Evolutionary conservation across 2,113 vertebrate species (phyloP).

Genomic region (Rallus limicola): DNA sequence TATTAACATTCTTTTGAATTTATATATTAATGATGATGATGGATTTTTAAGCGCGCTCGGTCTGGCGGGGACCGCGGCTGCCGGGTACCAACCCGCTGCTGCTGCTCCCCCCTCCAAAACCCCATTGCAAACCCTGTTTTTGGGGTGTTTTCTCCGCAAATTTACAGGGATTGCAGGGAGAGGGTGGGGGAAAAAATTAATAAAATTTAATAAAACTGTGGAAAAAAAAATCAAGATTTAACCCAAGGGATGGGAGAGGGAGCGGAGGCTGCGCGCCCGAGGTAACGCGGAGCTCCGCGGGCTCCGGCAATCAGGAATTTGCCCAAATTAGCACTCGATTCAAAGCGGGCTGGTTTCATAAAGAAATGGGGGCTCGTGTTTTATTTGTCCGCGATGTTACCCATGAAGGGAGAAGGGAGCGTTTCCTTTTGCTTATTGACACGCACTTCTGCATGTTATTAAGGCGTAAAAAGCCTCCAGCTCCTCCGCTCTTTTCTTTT

Average conservation of each 20-base stretch:
- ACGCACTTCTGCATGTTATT: background rate
- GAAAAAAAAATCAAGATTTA: fast-evolving
- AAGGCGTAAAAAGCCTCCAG: background rate
- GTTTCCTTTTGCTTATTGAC: conserved; percentile 3
- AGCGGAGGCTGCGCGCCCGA: background rate
- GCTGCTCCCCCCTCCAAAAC: fast-evolving
- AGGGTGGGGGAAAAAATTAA: fast-evolving
- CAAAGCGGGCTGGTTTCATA: background rate
- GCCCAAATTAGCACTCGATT: background rate
- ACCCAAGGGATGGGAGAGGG: background rate
- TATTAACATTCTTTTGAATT: background rate
- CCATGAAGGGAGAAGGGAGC: background rate
- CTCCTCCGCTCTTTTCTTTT: background rate
- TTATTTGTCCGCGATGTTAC: background rate
- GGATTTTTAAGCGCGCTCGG: too few relatives aligned
- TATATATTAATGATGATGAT: too few relatives aligned
- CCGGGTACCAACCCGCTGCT: background rate
- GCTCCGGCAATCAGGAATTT: background rate
- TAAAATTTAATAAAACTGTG: too few relatives aligned
- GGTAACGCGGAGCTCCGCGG: background rate
- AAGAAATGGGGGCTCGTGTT: background rate
- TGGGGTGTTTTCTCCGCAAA: background rate
- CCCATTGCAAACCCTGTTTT: background rate
- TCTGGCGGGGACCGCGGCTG: background rate
- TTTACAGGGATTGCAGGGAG: too few relatives aligned